phyloP scores from a whole-genome alignment of 2,888 invertebrate genomes.

The Sisyra terminalis region DNA sequence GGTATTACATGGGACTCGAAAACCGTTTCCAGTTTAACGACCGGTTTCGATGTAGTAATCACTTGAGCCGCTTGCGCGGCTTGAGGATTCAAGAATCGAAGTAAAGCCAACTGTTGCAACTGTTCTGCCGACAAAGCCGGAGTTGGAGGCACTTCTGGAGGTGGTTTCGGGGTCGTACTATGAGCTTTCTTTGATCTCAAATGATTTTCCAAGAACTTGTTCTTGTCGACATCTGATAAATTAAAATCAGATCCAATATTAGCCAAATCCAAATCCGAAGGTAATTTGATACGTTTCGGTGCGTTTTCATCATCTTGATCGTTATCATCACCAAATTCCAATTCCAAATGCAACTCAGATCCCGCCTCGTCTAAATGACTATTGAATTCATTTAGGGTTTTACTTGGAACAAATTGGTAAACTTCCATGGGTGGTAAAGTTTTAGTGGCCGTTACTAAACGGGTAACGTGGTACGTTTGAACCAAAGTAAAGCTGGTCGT shows the following conservation, averaged over 20 bases:
- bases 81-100: conserved; percentile 51
- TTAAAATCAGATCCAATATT: conserved; percentile 57
- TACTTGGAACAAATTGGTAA: conserved; percentile 73
- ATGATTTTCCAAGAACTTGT: conserved; percentile 35
- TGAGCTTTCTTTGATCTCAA: conserved; percentile 31
- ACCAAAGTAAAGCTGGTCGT: conserved; percentile 67
- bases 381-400: conserved; percentile 76
- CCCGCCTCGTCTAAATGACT: conserved; percentile 78
- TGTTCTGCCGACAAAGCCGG: conserved; percentile 49
- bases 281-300: conserved; percentile 33
- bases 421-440: conserved; percentile 77
- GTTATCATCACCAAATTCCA: conserved; percentile 71
- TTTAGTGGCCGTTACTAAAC: conserved; percentile 79
- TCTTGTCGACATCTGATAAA: conserved; percentile 50
- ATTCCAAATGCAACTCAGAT: conserved; percentile 67
- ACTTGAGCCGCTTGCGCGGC: conserved; percentile 42
- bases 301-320: conserved; percentile 34
- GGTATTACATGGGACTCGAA: conserved; percentile 74
- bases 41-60: conserved; percentile 62
- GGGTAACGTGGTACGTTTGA: conserved; percentile 76
- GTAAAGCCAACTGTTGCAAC: conserved; percentile 55
- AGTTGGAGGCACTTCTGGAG: conserved; percentile 28
- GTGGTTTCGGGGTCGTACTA: conserved; percentile 17
- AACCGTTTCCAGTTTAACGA: conserved; percentile 58
- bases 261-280: conserved; percentile 51